These are phyloP conservation scores for Kryptolebias marmoratus DNA, from an alignment of 2,113 vertebrate species.

Conservation along the genomic window DNA sequence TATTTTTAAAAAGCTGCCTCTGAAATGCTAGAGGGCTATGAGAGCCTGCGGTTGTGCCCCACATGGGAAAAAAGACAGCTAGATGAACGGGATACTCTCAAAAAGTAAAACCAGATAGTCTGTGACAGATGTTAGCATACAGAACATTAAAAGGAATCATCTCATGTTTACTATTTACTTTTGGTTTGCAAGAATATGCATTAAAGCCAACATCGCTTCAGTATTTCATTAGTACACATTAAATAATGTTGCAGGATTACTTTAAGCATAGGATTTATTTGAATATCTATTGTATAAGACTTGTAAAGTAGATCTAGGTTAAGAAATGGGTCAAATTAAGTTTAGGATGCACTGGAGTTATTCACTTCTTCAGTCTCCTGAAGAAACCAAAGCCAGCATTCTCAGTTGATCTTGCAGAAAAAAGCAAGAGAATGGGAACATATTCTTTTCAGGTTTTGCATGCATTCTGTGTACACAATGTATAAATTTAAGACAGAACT, in stretches of 20 bases:
- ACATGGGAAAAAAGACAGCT: slow-evolving; percentile 46
- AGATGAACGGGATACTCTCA: slow-evolving; percentile 34
- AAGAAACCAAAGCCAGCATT: slow-evolving; percentile 18
- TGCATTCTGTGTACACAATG: slow-evolving; percentile 26
- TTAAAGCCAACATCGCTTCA: background rate
- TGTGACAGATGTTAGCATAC: slow-evolving; percentile 15
- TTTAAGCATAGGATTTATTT: no score
- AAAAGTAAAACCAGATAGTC: slow-evolving; percentile 27
- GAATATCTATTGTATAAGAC: no score
- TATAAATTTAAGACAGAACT: background rate
- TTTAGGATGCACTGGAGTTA: background rate
- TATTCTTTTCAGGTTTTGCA: slow-evolving; percentile 11
- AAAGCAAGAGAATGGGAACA: slow-evolving; percentile 6
- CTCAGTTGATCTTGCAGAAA: background rate
- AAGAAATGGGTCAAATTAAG: background rate
- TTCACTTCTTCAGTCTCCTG: background rate
- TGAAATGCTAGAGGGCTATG: slow-evolving; percentile 49
- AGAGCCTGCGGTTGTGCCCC: slow-evolving; percentile 52
- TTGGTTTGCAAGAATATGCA: background rate
- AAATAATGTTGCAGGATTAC: background rate
- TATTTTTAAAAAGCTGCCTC: slow-evolving; percentile 8
- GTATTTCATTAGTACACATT: background rate
- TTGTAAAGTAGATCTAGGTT: no score
- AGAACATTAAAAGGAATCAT: background rate
- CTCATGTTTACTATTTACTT: background rate